Evolutionary conservation across 2,113 vertebrate genomes (phyloP), one percentile per base, ranked within the genome.

Genomic region (Perccottus glenii): DNA sequence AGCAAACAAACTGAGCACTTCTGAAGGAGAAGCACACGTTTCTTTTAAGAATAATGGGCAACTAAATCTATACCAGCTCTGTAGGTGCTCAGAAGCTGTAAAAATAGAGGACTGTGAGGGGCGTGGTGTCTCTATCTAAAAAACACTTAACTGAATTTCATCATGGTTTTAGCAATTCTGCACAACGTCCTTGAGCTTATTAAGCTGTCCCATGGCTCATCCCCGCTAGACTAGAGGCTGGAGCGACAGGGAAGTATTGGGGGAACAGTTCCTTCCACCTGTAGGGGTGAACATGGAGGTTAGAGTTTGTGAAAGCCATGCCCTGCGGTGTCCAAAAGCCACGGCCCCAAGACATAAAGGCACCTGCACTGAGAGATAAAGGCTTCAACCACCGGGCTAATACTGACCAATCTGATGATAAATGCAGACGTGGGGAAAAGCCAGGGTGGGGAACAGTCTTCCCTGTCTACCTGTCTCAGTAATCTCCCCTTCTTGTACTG

Each of bases 281-380:
- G 85, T 85, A 77, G 86, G 80, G 61, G 64, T 60, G 73, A 85
- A 80, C 35, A 73, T 80, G 74, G 81, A 67, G 81, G 85, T 87
- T 85, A 88, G 75, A 82, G 78, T 66, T 9, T 35, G 60, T 66
- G 55, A 75, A 27, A 76, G 80, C 78, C 67, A 38, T 73, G 65
- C 78, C 76, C 68, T 64, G 75, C 83, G 69, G 75, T 86, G 80
- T 67, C 81, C 78, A 66, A 85, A 73, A 70, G 64, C 82, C 5
- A 56, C 16, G 65, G 75, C 88, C 88, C 81, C 72, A 59, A 86
- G 87, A 93, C 85, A 81, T 65, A 72, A 27, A 85, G 82, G 83
- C 89, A 88, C 88, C 90, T 92, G 89, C 87, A 89, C 70, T 40
- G 75, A 84, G 84, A 92, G 91, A 92, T 92, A 92, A 93, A 91